Conservation (phyloP, 2,888 invertebrate genomes). For the Diloba caeruleocephala region DNA sequence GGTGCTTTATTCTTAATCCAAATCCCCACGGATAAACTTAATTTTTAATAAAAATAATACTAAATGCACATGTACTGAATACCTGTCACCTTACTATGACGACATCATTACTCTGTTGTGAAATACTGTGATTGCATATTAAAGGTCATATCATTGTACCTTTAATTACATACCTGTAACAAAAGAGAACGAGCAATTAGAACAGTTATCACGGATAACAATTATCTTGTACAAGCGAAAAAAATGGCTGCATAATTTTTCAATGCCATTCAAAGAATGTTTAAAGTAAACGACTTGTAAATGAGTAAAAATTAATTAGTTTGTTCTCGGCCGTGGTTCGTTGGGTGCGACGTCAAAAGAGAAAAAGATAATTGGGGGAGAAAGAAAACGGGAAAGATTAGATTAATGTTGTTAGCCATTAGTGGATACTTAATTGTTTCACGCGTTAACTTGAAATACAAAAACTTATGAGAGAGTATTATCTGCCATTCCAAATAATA, state of each 20-base stretch:
- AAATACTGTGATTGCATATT: conserved; percentile 4
- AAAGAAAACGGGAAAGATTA: conserved; percentile 63
- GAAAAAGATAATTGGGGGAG: conserved; percentile 73
- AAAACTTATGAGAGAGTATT: conserved; percentile 32
- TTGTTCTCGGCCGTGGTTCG: conserved; percentile 62
- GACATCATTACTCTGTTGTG: conserved; percentile 10
- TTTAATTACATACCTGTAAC: conserved; percentile 57
- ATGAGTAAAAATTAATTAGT: conserved; percentile 82
- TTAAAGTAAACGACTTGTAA: conserved; percentile 72
- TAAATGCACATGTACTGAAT: conserved; percentile 8
- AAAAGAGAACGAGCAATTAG: conserved; percentile 46
- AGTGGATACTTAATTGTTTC: conserved; percentile 58
- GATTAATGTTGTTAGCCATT: conserved; percentile 67
- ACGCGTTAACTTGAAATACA: conserved; percentile 43
- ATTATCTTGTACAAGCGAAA: conserved; percentile 43
- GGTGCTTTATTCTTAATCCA: no score
- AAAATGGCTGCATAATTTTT: conserved; percentile 56
- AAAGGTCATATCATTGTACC: conserved; percentile 19
- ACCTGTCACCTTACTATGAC: conserved; percentile 23
- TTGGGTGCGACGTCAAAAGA: conserved; percentile 62
- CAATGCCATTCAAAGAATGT: conserved; percentile 52
- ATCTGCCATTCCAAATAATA: conserved; percentile 26
- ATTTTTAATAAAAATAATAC: conserved; percentile 1
- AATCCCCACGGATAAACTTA: no score
- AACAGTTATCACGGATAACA: conserved; percentile 42